Conservation (phyloP, 2,797 vertebrate species). For the Myotis myotis region DNA sequence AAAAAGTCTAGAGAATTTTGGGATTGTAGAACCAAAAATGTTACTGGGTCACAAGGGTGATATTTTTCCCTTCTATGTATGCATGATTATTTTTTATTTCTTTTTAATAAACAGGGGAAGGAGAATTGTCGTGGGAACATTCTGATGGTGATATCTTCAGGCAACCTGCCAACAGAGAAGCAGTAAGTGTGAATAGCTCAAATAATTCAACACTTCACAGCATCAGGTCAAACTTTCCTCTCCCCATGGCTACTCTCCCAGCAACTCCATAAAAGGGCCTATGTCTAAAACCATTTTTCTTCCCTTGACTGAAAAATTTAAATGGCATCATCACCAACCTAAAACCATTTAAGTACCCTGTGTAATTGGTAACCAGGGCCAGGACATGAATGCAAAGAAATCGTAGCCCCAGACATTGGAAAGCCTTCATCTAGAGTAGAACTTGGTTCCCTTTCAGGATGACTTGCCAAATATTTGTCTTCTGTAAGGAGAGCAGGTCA, state of each 20-base stretch:
- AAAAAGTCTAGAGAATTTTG: conserved; percentile 43
- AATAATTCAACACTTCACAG: conserved; percentile 49
- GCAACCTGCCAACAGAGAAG: conserved; percentile 89
- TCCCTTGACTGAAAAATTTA: conserved; percentile 15
- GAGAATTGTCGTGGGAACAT: conserved; percentile 87
- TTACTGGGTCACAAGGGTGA: conserved; percentile 40
- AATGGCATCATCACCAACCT: conserved; percentile 25
- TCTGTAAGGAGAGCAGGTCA: not conserved
- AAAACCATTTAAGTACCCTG: not conserved
- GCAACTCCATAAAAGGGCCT: not conserved
- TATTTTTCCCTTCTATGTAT: conserved; percentile 56
- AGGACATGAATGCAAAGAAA: not conserved
- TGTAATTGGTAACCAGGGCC: not conserved
- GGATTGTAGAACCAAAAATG: conserved; percentile 32
- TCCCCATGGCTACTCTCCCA: not conserved
- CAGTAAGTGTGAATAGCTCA: conserved; percentile 83
- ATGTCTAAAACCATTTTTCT: conserved; percentile 39
- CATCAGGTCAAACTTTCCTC: conserved; percentile 45
- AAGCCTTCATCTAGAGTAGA: not conserved
- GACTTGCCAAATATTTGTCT: conserved; percentile 6
- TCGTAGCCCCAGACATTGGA: not conserved
- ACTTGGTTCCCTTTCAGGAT: conserved; percentile 8
- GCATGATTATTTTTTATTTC: conserved; percentile 60
- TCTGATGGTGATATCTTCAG: conserved; percentile 86
- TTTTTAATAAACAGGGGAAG: conserved; percentile 83